Percentiles rank a stretch among this genome's conserved stretches.
phyloP scores from a whole-genome alignment of 53 echinoderm and acorn worm species.

The Echinometra lucunter region DNA sequence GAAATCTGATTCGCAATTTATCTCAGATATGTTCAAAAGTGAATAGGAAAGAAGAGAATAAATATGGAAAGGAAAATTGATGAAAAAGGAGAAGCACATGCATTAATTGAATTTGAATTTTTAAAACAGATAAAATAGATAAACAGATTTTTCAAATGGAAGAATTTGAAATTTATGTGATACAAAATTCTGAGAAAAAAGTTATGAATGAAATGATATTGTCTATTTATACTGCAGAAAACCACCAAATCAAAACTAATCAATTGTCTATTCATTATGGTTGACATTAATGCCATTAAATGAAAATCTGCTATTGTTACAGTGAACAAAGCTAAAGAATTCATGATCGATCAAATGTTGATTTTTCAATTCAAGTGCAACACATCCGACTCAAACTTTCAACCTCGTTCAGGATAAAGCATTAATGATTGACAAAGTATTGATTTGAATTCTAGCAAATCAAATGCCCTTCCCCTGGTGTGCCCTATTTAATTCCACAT shows the following conservation, averaged over 20 bases:
- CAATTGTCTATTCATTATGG: background rate
- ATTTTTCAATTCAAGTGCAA: background rate
- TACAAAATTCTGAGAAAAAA: background rate
- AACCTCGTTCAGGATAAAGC: background rate
- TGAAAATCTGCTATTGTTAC: background rate
- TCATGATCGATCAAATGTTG: background rate
- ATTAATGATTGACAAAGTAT: conserved; percentile 39
- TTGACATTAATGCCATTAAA: conserved; percentile 48
- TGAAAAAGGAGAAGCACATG: too few relatives aligned
- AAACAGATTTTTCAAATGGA: too few relatives aligned
- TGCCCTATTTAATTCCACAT: background rate
- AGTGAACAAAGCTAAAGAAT: conserved; percentile 28
- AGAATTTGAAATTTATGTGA: background rate
- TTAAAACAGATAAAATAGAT: too few relatives aligned
- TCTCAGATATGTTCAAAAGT: too few relatives aligned
- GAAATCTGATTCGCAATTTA: too few relatives aligned
- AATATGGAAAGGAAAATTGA: background rate
- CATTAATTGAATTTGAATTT: too few relatives aligned
- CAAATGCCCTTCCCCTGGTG: background rate
- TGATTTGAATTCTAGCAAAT: background rate
- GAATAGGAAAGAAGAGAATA: background rate
- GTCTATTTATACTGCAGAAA: background rate
- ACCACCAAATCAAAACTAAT: background rate
- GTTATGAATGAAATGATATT: background rate
- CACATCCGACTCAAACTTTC: background rate